Base-by-base conservation (phyloP, 2,888 invertebrate genomes). In the Gymnosoma rotundatum region DNA sequence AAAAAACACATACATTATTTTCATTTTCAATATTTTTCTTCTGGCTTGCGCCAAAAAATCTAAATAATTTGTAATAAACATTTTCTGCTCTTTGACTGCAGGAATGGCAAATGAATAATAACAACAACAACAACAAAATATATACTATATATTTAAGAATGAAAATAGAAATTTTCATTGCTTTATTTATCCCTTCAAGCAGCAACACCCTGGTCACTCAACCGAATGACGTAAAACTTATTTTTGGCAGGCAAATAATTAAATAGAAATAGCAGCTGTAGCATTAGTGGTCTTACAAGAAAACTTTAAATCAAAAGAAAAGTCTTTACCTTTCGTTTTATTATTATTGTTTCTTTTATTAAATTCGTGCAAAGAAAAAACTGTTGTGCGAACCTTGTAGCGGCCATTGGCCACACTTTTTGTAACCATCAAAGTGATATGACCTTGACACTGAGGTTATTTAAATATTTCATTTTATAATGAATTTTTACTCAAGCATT, bases 31-130 rank as follows among this genome's bases (percentile, higher is more conserved):
- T 61, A 61, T 64, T 66, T 66, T 52, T 50, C 0, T 42, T 56
- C 48, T 60, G 21, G 50, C 58, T 72, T 72, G 64, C 48, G 80
- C 74, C 80, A 75, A 74, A 81, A 70, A 63, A 74, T 73, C 69
- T 75, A 69, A 81, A 75, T 75, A 81, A 75, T 81, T 74, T 75
- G 58, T 70, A 66, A 74, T 63, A 56, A 78, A 75, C 38, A 78
- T 73, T 78, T 73, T 36, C 61, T 69, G 78, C 54, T 69, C 20
- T 69, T 61, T 69, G 61, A 52, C 54, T 32, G 21, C 18, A 60
- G 36, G 67, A 50, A 76, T 56, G 58, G 58, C 74, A 48, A 60
- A 45, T 18, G 60, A 50, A 48, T 18, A 6, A 38, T 56, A 6
- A 18, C 0, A 78, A 78, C 45, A 32, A 4, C 2, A 32, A 32